Conservation (phyloP, 2,888 invertebrate species). For the Cantharis nigra region DNA sequence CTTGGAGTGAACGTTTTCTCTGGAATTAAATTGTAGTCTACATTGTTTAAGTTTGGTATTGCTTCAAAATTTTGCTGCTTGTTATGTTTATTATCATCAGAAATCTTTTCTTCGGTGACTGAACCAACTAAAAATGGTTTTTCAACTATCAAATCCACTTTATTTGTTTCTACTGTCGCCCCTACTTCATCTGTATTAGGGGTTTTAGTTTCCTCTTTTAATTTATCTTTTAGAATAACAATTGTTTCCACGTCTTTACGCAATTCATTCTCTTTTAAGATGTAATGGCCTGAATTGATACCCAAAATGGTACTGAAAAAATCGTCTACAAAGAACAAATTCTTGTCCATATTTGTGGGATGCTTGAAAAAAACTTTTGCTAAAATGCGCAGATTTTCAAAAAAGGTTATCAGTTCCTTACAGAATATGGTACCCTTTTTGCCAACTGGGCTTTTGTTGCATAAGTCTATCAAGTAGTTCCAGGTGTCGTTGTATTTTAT, state of each 20-base stretch:
- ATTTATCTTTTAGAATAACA: background rate
- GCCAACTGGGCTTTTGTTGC: constrained; percentile 45
- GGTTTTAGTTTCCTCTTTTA: background rate
- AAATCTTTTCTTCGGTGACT: background rate
- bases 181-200: background rate
- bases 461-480: constrained; percentile 49
- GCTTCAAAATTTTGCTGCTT: background rate
- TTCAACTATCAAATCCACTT: background rate
- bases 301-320: constrained; percentile 47
- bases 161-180: background rate
- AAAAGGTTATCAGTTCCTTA: constrained; percentile 48
- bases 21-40: background rate
- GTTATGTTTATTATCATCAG: background rate
- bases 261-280: constrained; percentile 48
- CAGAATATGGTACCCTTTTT: constrained; percentile 48
- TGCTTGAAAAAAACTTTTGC: constrained; percentile 49
- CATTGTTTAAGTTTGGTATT: background rate
- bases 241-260: constrained; percentile 43
- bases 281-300: constrained; percentile 48
- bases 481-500: constrained; percentile 45
- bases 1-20: background rate
- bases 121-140: background rate
- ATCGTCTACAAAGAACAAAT: constrained; percentile 46
- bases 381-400: constrained; percentile 47
- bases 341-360: constrained; percentile 35